A percentile compares a stretch with the other conserved stretches of the same genome.
phyloP scores from a whole-genome alignment of 2,888 invertebrate genomes.

The Philereme vetulata region DNA sequence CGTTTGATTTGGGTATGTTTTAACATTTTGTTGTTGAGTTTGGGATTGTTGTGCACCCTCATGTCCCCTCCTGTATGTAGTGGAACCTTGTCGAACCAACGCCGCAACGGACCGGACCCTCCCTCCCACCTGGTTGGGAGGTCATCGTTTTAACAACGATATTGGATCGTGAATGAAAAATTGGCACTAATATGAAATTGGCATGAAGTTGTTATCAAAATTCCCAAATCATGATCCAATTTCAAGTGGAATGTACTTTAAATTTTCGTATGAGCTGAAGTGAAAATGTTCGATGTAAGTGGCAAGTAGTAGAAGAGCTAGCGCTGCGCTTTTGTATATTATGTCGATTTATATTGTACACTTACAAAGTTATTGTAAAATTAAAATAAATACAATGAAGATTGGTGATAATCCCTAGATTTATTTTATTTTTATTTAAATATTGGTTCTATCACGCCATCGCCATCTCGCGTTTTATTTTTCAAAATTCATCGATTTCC shows the following conservation, averaged over 20 bases:
- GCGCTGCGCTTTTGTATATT: slow-evolving; percentile 39
- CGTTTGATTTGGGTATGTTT: slow-evolving; percentile 55
- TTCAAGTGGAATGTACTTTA: slow-evolving; percentile 35
- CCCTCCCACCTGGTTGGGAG: slow-evolving; percentile 21
- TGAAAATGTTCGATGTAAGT: slow-evolving; percentile 23
- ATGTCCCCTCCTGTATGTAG: slow-evolving; percentile 47
- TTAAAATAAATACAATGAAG: background rate
- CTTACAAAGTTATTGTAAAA: slow-evolving; percentile 10
- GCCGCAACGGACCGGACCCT: slow-evolving; percentile 26
- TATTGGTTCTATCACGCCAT: slow-evolving; percentile 42
- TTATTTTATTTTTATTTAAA: slow-evolving; percentile 31
- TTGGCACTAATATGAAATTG: slow-evolving; percentile 11
- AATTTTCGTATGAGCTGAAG: slow-evolving; percentile 22
- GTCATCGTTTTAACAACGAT: slow-evolving; percentile 21
- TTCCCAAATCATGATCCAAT: slow-evolving; percentile 42
- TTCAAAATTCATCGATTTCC: slow-evolving; percentile 27
- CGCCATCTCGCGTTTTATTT: slow-evolving; percentile 36
- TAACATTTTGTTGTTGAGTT: slow-evolving; percentile 58
- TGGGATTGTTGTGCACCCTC: slow-evolving; percentile 70
- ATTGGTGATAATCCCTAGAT: slow-evolving; percentile 21
- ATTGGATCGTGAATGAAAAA: slow-evolving; percentile 30
- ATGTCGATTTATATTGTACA: slow-evolving; percentile 11
- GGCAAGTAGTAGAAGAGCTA: slow-evolving; percentile 50
- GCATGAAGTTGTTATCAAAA: slow-evolving; percentile 7
- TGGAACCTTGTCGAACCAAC: slow-evolving; percentile 25